These are phyloP conservation scores for Caenorhabditis angaria DNA, from an alignment of 2,888 invertebrate species.

Conservation along the genomic window DNA sequence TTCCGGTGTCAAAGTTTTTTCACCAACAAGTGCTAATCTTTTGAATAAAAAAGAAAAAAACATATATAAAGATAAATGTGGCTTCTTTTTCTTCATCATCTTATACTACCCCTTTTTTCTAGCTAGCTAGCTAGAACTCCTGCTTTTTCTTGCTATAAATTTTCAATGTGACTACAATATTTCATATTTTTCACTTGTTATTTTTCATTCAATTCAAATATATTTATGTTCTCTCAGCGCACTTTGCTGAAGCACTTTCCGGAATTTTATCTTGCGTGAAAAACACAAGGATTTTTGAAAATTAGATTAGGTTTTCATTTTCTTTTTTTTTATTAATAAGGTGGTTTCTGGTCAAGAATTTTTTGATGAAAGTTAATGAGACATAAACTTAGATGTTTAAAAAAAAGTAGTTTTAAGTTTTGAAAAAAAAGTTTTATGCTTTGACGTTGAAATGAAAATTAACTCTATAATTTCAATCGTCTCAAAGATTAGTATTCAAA, in stretches of 20 bases:
- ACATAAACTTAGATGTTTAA: too few relatives aligned
- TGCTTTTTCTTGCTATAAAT: background rate
- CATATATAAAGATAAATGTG: background rate
- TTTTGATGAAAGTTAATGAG: background rate
- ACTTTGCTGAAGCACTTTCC: too few relatives aligned
- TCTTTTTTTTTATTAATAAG: background rate
- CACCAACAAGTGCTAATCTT: background rate
- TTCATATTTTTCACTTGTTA: background rate
- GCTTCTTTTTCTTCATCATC: conserved; percentile 11
- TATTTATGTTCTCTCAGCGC: too few relatives aligned
- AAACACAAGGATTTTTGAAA: too few relatives aligned
- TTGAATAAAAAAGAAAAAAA: too few relatives aligned
- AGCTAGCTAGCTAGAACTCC: conserved; percentile 18
- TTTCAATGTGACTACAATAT: conserved; percentile 2
- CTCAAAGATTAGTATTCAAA: too few relatives aligned
- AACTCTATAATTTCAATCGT: too few relatives aligned
- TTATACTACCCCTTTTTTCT: conserved; percentile 15
- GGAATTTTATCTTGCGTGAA: too few relatives aligned
- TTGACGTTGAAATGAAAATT: background rate
- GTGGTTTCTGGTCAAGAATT: background rate
- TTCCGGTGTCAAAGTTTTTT: background rate
- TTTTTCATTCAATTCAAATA: too few relatives aligned
- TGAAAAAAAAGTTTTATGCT: background rate
- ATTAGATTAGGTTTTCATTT: background rate
- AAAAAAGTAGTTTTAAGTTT: background rate